Evolutionary conservation across 2,888 invertebrate species (phyloP), one percentile per base, ranked within the genome.

Genomic region (Dryobotodes eremita): DNA sequence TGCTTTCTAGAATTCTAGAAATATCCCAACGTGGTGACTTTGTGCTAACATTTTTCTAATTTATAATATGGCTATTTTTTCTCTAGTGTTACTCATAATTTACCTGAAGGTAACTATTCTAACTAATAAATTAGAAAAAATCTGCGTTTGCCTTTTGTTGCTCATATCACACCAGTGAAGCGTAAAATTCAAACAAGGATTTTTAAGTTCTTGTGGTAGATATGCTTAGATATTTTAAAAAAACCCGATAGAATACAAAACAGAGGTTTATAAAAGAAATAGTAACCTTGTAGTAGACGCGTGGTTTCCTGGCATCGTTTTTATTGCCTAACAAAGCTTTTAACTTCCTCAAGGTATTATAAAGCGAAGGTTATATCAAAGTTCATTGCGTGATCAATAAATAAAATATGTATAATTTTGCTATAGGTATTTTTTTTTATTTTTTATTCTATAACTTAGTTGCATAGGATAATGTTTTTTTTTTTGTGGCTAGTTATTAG

Each of bases 361-460:
- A 80, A 68, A 80, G 15, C 36, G 68, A 81, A 87, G 84, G 86
- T 71, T 79, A 66, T 64, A 76, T 75, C 84, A 86, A 86, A 83
- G 73, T 85, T 81, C 81, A 79, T 75, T 77, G 72, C 89, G 88
- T 89, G 85, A 87, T 77, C 61, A 75, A 85, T 77, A 76, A 70
- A 79, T 36, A 64, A 76, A 70, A 79, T 36, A 64, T n/a, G 11
- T 46, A 75, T 26, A 15, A 23, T 50, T 62, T 64, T 55, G 48
- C 36, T 23, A 26, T 31, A 11, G 6, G 23, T 23, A 0, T n/a
- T 61, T 62, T 48, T 20, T 77, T 62, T 15, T 7, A 55, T 11
- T n/a, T 0, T 42, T 23, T 15, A n/a, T n/a, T n/a, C n/a, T n/a
- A n/a, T n/a, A 0, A 15, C 13, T 7, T 17, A 23, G 4, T 8